Conservation (phyloP, 1,140 invertebrate genomes). For the Sycophaga agraensis region DNA sequence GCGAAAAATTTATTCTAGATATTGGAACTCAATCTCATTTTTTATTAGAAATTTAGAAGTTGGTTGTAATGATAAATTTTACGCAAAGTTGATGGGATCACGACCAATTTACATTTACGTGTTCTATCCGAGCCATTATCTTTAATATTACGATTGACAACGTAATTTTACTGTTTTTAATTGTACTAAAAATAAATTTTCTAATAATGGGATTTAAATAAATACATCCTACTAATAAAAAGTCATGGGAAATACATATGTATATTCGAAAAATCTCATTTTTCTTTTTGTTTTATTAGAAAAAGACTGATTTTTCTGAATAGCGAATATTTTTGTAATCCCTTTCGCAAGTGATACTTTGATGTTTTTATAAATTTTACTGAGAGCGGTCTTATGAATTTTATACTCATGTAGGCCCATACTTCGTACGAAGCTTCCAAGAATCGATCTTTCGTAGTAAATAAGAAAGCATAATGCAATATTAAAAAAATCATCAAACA, state of each 20-base stretch:
- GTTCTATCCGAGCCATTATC: too few relatives aligned
- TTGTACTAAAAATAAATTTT: background rate
- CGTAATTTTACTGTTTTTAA: constrained; percentile 21
- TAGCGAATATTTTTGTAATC: constrained; percentile 19
- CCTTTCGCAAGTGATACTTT: constrained; percentile 21
- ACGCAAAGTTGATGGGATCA: too few relatives aligned
- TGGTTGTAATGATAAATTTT: too few relatives aligned
- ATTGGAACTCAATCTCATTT: too few relatives aligned
- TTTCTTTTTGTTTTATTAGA: constrained; percentile 21
- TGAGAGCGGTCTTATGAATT: background rate
- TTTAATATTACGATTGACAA: too few relatives aligned
- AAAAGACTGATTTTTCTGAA: constrained; percentile 29
- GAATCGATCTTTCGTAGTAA: constrained; percentile 47
- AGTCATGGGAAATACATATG: background rate
- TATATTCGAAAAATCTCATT: constrained; percentile 23
- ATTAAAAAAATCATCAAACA: constrained; percentile 20
- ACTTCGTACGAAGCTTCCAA: constrained; percentile 45
- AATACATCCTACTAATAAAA: background rate
- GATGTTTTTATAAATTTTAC: constrained; percentile 1
- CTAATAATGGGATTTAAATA: background rate
- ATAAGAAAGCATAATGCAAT: constrained; percentile 35
- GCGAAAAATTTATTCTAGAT: too few relatives aligned
- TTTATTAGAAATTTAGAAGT: too few relatives aligned
- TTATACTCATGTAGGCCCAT: constrained; percentile 39
- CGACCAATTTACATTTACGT: too few relatives aligned